Percentiles rank a stretch among this genome's conserved stretches.
Conservation (phyloP, 1,140 invertebrate species). For the Nasonia giraulti region DNA sequence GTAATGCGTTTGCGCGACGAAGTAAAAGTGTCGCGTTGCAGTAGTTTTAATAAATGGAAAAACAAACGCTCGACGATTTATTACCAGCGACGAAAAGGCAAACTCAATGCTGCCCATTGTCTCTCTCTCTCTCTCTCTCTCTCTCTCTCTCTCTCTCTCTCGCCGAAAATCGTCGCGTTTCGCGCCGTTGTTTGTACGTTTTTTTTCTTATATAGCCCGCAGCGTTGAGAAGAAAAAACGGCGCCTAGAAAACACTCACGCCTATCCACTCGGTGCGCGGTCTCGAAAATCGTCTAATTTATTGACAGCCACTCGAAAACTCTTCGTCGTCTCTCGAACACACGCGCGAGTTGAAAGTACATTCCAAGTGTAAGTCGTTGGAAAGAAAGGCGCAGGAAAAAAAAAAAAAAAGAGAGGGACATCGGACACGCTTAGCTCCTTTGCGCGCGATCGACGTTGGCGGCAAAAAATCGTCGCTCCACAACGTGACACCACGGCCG, state of each 20-base stretch:
- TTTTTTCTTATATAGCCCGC: too few relatives aligned
- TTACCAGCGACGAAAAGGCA: too few relatives aligned
- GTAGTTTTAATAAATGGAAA: too few relatives aligned
- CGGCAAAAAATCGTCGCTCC: constrained; percentile 19
- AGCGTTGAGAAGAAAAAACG: neutral
- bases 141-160: too few relatives aligned
- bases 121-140: too few relatives aligned
- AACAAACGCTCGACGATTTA: too few relatives aligned
- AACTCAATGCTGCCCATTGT: too few relatives aligned
- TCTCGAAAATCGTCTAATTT: constrained; percentile 4
- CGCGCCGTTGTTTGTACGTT: too few relatives aligned
- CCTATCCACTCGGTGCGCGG: neutral
- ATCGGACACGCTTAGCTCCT: constrained; percentile 53
- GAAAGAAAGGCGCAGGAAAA: too few relatives aligned
- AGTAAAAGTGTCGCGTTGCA: too few relatives aligned
- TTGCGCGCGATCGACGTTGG: neutral
- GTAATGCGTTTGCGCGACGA: neutral
- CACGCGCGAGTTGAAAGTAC: neutral
- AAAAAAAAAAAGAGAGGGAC: constrained; percentile 19
- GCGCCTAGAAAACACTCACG: neutral
- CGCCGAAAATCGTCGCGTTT: too few relatives aligned
- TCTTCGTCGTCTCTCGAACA: neutral
- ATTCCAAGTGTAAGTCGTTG: neutral
- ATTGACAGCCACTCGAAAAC: constrained; percentile 19
- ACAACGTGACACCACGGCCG: constrained; percentile 37